Evolutionary conservation across 2,888 invertebrate genomes (phyloP).

Genomic region (Thymelicus lineola): DNA sequence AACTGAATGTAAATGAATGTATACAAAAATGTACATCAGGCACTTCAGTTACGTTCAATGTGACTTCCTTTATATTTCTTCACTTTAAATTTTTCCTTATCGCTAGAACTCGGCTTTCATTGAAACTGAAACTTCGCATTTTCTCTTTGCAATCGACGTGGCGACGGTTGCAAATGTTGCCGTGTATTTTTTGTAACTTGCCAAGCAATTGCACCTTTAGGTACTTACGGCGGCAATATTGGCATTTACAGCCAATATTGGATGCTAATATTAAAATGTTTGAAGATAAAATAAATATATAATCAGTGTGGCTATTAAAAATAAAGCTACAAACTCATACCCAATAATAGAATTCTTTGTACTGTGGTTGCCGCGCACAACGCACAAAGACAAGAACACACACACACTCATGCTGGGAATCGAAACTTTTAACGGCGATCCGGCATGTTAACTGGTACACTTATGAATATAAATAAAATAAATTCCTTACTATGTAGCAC

Average conservation of each 20-base stretch:
- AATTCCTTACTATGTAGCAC: not conserved
- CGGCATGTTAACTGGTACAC: not conserved
- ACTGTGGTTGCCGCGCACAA: too few species aligned
- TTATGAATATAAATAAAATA: not conserved
- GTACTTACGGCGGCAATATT: not conserved
- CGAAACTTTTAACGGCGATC: too few species aligned
- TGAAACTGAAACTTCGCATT: slow-evolving; percentile 27
- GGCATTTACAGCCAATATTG: not conserved
- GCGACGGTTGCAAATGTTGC: slow-evolving; percentile 22
- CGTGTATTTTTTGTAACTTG: slow-evolving; percentile 10
- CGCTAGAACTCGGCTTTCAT: slow-evolving; percentile 30
- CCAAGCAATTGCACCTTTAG: slow-evolving; percentile 5
- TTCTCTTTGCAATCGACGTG: slow-evolving; percentile 24
- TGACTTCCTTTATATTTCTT: slow-evolving; percentile 30
- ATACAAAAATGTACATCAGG: not conserved
- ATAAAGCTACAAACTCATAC: too few species aligned
- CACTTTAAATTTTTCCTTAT: slow-evolving; percentile 27
- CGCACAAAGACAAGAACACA: too few species aligned
- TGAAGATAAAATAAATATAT: too few species aligned
- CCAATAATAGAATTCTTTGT: too few species aligned
- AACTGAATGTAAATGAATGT: not conserved
- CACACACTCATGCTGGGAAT: too few species aligned
- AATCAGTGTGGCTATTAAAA: too few species aligned
- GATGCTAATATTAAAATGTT: not conserved
- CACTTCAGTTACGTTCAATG: slow-evolving; percentile 15